Base-by-base conservation (phyloP, 2,113 vertebrate species). In the Muntiacus reevesi region DNA sequence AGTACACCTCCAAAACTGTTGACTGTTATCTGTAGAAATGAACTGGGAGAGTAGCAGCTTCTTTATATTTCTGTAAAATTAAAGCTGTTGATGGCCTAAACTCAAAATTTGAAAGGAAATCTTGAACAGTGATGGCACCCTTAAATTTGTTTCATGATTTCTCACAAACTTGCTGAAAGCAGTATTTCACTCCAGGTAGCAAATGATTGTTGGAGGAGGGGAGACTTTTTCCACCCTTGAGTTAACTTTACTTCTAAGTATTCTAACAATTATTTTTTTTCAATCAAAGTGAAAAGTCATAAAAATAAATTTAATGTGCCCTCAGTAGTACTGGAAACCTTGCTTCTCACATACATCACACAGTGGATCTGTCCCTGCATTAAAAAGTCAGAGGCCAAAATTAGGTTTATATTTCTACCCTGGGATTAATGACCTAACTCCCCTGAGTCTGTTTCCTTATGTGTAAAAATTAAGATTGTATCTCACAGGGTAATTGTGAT, bases 261-360 rank as follows among this genome's bases (percentile, higher is more conserved):
- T 67, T 43, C 64, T 93, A n/a, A 76, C 94, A 94, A 85, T 76
- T 74, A 7, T 76, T 94, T 97, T 50, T 50, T 52, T 92, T 88
- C 62, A 87, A 6, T 93, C 21, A 17, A 88, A 59, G 33, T 92
- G 81, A 96, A 97, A 94, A 95, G 28, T 95, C 86, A 45, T 74
- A 67, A 94, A 84, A 92, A 78, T 52, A n/a, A 82, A 47, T 64
- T 85, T 90, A n/a, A 19, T 90, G 89, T 97, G 64, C 55, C 82
- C 79, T 50, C 45, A 94, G 45, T 76, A 62, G 88, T 76, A n/a
- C 83, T 93, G 23, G 67, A 50, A 87, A 84, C 33, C 45, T 78
- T 50, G 9, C 36, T 91, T 93, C 52, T 55, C 84, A 87, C 10
- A 21, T 40, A 25, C 21, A 3, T 88, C 74, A 50, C 17, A 33